These are phyloP conservation scores for Panzeria rudis DNA, from an alignment of 2,888 invertebrate genomes.

Conservation along the genomic window DNA sequence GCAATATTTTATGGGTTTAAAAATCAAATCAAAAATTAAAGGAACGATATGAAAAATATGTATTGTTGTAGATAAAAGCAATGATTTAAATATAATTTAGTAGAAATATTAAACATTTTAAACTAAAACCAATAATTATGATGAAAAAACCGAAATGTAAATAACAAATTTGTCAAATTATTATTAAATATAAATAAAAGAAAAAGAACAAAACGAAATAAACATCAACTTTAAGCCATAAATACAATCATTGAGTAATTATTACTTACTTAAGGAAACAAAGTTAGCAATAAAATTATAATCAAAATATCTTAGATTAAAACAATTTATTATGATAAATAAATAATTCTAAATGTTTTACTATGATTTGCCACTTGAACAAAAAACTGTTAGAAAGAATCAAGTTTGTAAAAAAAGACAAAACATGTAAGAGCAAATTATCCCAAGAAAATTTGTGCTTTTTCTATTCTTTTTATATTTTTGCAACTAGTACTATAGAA, in stretches of 20 bases:
- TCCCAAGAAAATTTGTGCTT: neutral
- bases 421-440: neutral
- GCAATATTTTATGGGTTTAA: conserved; percentile 70
- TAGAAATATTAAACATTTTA: conserved; percentile 14
- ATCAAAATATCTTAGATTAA: conserved; percentile 72
- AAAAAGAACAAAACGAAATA: neutral
- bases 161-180: conserved; percentile 61
- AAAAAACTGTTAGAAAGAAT: neutral
- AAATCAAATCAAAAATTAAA: conserved; percentile 47
- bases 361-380: conserved; percentile 23
- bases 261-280: conserved; percentile 62
- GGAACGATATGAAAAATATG: conserved; percentile 4
- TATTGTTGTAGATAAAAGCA: conserved; percentile 49
- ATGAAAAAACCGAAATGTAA: too few species aligned
- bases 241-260: conserved; percentile 68
- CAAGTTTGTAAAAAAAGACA: neutral
- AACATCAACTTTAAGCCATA: conserved; percentile 54
- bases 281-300: conserved; percentile 72
- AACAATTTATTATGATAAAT: conserved; percentile 57
- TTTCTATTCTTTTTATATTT: too few species aligned
- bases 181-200: conserved; percentile 16
- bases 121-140: too few species aligned
- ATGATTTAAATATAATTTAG: conserved; percentile 20
- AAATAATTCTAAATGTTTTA: conserved; percentile 2
- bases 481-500: too few species aligned